These are phyloP conservation scores for Platorchestia sp. DNA, from an alignment of 1,140 invertebrate genomes.

Conservation along the genomic window DNA sequence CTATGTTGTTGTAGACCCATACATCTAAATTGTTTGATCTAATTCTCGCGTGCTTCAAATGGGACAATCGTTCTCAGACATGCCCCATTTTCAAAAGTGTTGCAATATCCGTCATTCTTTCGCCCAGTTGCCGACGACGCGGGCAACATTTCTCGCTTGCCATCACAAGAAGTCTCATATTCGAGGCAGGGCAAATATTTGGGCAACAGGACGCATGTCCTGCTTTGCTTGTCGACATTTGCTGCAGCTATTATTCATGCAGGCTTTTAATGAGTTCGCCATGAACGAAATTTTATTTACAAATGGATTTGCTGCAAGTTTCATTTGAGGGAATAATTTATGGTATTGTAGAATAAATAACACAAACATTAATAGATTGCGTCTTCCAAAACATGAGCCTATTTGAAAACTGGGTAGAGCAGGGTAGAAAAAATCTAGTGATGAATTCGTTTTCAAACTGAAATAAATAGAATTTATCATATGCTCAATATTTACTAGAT, in stretches of 20 bases:
- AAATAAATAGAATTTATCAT: not conserved
- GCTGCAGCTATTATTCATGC: conserved; percentile 46
- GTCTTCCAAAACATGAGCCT: too few species aligned
- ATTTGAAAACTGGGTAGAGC: not conserved
- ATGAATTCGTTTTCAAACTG: not conserved
- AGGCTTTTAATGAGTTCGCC: conserved; percentile 31
- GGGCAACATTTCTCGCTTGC: conserved; percentile 41
- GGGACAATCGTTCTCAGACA: not conserved
- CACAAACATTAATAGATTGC: too few species aligned
- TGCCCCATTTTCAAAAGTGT: not conserved
- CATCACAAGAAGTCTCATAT: conserved; percentile 55
- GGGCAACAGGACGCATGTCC: conserved; percentile 15
- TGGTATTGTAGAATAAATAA: not conserved
- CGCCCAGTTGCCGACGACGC: not conserved
- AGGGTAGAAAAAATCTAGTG: not conserved
- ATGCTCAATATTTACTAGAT: too few species aligned
- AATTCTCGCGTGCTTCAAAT: not conserved
- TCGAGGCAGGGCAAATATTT: conserved; percentile 49
- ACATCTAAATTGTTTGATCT: not conserved
- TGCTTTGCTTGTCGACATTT: conserved; percentile 32
- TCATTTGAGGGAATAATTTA: not conserved
- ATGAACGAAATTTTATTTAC: not conserved
- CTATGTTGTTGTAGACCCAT: not conserved
- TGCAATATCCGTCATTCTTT: conserved; percentile 35
- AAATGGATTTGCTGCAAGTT: not conserved